These are phyloP conservation scores for Masnerella sp. DNA, from an alignment of 2,888 invertebrate species.

Conservation along the genomic window DNA sequence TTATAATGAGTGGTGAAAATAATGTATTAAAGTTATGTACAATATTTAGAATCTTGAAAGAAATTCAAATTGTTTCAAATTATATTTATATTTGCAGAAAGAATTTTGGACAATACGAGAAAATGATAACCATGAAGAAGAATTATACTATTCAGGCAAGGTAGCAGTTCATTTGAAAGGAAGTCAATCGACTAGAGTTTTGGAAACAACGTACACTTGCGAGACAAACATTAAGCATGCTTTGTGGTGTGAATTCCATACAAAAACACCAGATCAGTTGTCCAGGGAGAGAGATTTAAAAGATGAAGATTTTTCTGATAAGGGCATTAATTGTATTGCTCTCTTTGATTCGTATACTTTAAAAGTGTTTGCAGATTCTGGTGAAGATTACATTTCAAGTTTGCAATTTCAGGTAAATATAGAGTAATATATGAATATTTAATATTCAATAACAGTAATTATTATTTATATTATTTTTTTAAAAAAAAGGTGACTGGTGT, in stretches of 20 bases:
- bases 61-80: no score
- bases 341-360: conserved; percentile 87
- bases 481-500: conserved; percentile 83
- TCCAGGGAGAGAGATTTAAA: conserved; percentile 79
- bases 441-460: neutral
- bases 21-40: no score
- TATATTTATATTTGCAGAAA: conserved; percentile 67
- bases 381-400: conserved; percentile 89
- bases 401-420: conserved; percentile 83
- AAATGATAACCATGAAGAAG: conserved; percentile 82
- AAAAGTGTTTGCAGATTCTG: conserved; percentile 87
- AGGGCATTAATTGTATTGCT: conserved; percentile 83
- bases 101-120: conserved; percentile 78
- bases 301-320: conserved; percentile 79
- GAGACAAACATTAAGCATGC: conserved; percentile 90
- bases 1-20: no score
- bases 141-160: conserved; percentile 90
- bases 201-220: conserved; percentile 84
- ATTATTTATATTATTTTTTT: conserved; percentile 7
- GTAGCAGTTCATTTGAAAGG: conserved; percentile 82
- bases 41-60: no score
- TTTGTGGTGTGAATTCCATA: conserved; percentile 83
- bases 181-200: conserved; percentile 66
- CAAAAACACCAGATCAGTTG: conserved; percentile 78
- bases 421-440: no score